These are phyloP conservation scores for Cynaeus angustus DNA, from an alignment of 2,888 invertebrate genomes.

Conservation along the genomic window DNA sequence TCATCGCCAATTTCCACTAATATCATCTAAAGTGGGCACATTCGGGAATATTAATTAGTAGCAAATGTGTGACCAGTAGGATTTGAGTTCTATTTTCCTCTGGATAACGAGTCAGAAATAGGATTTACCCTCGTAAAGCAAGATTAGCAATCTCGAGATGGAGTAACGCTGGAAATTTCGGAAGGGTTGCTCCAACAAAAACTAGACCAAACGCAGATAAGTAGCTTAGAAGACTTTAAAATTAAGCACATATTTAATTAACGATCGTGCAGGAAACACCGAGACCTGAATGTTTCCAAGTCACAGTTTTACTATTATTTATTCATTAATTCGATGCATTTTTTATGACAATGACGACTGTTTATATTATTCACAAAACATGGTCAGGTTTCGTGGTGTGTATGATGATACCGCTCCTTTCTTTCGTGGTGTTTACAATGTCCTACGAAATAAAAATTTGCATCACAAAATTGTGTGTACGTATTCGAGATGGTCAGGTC, in stretches of 20 bases:
- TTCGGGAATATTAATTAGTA: slow-evolving; percentile 43
- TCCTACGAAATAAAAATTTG: slow-evolving; percentile 61
- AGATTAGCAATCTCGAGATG: slow-evolving; percentile 47
- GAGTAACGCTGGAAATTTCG: slow-evolving; percentile 38
- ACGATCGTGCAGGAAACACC: slow-evolving; percentile 32
- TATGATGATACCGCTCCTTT: slow-evolving; percentile 58
- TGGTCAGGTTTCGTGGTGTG: slow-evolving; percentile 48
- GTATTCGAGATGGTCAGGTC: slow-evolving; percentile 49
- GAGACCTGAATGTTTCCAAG: slow-evolving; percentile 18
- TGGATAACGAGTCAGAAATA: slow-evolving; percentile 49
- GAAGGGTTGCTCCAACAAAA: slow-evolving; percentile 42
- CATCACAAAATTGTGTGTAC: slow-evolving; percentile 62
- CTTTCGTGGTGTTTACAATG: slow-evolving; percentile 60
- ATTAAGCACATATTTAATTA: slow-evolving; percentile 49
- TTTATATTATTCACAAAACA: slow-evolving; percentile 61
- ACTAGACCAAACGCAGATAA: slow-evolving; percentile 45
- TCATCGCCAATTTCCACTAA: slow-evolving; percentile 30
- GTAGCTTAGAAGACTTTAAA: slow-evolving; percentile 48
- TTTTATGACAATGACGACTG: slow-evolving; percentile 62
- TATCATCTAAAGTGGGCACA: slow-evolving; percentile 27
- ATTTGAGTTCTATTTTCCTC: slow-evolving; percentile 45
- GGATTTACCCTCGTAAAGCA: slow-evolving; percentile 50
- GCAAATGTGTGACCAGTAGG: slow-evolving; percentile 42
- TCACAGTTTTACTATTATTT: slow-evolving; percentile 54
- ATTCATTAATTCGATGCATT: slow-evolving; percentile 65